These are phyloP conservation scores for Jacana jacana DNA, from an alignment of 2,113 vertebrate genomes.

Conservation along the genomic window DNA sequence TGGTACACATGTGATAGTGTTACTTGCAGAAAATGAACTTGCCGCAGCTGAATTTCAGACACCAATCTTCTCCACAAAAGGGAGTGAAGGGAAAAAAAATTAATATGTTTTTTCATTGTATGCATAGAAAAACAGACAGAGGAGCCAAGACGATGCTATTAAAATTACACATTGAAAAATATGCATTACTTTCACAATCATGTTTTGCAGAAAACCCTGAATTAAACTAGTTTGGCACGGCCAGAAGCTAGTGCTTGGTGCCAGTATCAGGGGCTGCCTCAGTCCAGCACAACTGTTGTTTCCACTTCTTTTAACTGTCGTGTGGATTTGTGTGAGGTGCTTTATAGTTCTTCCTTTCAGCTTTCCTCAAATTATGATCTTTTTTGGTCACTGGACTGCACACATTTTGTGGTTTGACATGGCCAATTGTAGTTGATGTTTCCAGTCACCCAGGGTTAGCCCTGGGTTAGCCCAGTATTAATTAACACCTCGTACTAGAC, in stretches of 20 bases:
- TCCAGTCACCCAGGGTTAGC: background rate
- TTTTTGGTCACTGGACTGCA: background rate
- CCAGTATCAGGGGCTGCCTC: background rate
- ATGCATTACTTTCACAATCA: background rate
- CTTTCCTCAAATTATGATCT: background rate
- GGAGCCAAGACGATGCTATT: background rate
- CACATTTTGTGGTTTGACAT: background rate
- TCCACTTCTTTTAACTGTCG: background rate
- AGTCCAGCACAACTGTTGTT: background rate
- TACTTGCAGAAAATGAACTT: slow-evolving; percentile 12
- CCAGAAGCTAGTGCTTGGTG: background rate
- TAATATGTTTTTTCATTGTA: background rate
- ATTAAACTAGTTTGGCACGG: background rate
- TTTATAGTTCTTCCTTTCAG: background rate
- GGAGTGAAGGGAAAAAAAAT: background rate
- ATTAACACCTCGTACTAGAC: background rate
- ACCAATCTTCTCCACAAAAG: background rate
- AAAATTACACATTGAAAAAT: slow-evolving; percentile 24
- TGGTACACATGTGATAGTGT: background rate
- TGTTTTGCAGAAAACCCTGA: background rate
- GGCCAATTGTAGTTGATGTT: slow-evolving; percentile 3
- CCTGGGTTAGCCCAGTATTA: slow-evolving; percentile 12
- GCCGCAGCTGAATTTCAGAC: background rate
- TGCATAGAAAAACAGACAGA: background rate
- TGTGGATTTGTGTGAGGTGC: background rate